Base-by-base conservation (phyloP, 2,797 vertebrate species). In the Gouania willdenowi region DNA sequence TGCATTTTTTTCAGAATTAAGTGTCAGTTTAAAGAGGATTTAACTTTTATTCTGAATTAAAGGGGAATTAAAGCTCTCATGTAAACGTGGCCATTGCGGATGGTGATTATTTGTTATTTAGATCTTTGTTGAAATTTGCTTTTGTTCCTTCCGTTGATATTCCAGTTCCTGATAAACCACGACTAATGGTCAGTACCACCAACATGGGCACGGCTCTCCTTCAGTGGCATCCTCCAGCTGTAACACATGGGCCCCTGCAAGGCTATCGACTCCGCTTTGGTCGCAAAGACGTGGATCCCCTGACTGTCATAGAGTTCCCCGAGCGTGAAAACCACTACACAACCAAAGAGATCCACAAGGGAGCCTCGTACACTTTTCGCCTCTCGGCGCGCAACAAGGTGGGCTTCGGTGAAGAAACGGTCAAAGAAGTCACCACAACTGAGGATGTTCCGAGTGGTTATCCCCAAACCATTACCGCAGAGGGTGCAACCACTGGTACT, bases 151-250 rank as follows among this genome's bases (percentile, higher is more conserved):
- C n/a, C n/a, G n/a, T n/a, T n/a, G n/a, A n/a, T n/a, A n/a, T n/a
- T n/a, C n/a, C n/a, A 99, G 97, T 98, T 89, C 97, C 97, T 79
- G 96, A 96, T 10, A 97, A 91, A 85, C 97, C 97, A 46, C 86
- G 95, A 0, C 93, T 99, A 35, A 93, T 95, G 87, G 93, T 99
- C 70, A 98, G 93, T 77, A 90, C 94, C 67, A 98, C 97, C 40
- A 97, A 97, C 85, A 98, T 98, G 95, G 94, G 93, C 76, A 98
- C 97, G 0, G 97, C 96, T 71, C 90, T 99, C 42, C 89, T 99
- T 69, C 96, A 99, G 72, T 99, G 97, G 97, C 93, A 98, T 52
- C 91, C 95, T 35, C 97, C 97, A 1, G 81, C 92, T 32, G 71
- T 93, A 69, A 96, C 92, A 37, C 92, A 94, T 13, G 96, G 97